Percentiles rank a stretch among this genome's conserved stretches.
These are phyloP conservation scores for Propithecus deckenii DNA, from an alignment of 2,797 vertebrate species.

Conservation along the genomic window DNA sequence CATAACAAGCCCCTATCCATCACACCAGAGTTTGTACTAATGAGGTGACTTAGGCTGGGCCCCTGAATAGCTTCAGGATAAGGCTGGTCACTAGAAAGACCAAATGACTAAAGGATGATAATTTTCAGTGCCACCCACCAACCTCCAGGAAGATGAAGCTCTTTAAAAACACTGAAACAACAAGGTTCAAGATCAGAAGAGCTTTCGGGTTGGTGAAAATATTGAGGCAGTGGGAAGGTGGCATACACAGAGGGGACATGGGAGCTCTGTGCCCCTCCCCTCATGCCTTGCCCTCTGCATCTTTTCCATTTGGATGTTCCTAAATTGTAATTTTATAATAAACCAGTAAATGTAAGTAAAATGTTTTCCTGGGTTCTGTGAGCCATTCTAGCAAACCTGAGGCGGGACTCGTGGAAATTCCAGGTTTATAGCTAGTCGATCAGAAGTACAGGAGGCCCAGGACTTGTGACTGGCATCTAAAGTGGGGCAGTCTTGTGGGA, in stretches of 20 bases:
- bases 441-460: no score
- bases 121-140: not conserved
- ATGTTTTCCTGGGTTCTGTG: not conserved
- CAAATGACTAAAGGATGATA: not conserved
- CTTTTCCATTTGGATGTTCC: not conserved
- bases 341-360: not conserved
- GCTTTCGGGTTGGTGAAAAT: not conserved
- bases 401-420: no score
- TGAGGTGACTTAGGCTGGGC: not conserved
- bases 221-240: not conserved
- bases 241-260: no score
- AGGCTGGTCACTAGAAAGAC: not conserved
- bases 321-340: not conserved
- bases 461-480: no score
- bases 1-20: not conserved
- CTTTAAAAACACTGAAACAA: not conserved
- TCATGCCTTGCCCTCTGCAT: not conserved
- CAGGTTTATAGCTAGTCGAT: no score
- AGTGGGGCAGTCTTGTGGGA: no score
- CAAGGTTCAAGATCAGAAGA: not conserved
- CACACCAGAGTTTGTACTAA: not conserved
- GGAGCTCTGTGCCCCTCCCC: not conserved
- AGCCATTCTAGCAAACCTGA: not conserved
- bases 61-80: not conserved
- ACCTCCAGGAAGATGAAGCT: not conserved